These are phyloP conservation scores for Tachycineta bicolor DNA, from an alignment of 2,113 vertebrate species.

Conservation along the genomic window DNA sequence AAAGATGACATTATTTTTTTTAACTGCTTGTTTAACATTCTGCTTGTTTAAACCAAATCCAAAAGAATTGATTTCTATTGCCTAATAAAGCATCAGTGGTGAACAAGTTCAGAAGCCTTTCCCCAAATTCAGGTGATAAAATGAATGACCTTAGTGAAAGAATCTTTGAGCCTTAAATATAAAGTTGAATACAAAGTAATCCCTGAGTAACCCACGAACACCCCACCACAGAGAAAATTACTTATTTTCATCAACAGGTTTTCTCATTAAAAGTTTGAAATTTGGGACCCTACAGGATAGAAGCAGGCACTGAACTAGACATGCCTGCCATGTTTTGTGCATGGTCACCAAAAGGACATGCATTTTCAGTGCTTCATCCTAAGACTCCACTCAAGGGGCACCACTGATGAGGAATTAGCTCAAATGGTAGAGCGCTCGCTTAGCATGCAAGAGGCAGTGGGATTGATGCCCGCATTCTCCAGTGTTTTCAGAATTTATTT, in stretches of 20 bases:
- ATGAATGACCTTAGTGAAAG: not conserved
- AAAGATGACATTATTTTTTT: not conserved
- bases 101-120: not conserved
- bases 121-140: not conserved
- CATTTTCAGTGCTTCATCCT: not conserved
- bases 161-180: not conserved
- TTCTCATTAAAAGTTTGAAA: not conserved
- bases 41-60: not conserved
- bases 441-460: constrained; percentile 12
- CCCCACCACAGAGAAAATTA: not conserved
- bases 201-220: not conserved
- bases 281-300: not conserved
- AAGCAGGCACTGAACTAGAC: not conserved
- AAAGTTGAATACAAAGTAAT: not conserved
- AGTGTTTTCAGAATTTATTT: not conserved
- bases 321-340: no score
- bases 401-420: not conserved
- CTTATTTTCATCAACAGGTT: not conserved
- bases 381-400: not conserved
- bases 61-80: not conserved
- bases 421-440: constrained; percentile 41
- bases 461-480: constrained; percentile 27
- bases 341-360: not conserved
- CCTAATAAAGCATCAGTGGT: not conserved
- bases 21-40: not conserved